Evolutionary conservation across 2,797 vertebrate genomes (phyloP).

Genomic region (Sebastes variabilis): DNA sequence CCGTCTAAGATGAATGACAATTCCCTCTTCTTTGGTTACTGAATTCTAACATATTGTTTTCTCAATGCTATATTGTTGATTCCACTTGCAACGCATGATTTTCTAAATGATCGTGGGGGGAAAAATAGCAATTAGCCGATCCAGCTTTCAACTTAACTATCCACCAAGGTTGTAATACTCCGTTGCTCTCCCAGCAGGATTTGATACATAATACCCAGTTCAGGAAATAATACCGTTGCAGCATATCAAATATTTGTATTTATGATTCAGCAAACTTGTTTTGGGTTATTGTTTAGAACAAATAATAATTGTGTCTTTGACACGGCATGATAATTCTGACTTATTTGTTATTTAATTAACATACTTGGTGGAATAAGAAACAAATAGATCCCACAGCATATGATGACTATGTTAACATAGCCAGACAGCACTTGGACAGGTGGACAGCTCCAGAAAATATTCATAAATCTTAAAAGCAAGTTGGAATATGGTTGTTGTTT

Average conservation of each 20-base stretch:
- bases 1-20: background rate
- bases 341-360: background rate
- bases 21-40: background rate
- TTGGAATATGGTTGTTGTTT: background rate
- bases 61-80: background rate
- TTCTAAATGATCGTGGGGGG: conserved; percentile 8
- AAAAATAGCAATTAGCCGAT: conserved; percentile 24
- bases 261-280: conserved; percentile 16
- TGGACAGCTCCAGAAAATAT: background rate
- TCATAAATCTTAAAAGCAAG: conserved; percentile 10
- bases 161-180: background rate
- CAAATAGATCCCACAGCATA: background rate
- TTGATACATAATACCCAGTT: background rate
- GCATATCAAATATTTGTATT: background rate
- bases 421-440: background rate
- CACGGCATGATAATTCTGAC: background rate
- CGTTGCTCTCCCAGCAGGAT: background rate
- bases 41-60: background rate
- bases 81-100: conserved; percentile 4
- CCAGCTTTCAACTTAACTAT: background rate
- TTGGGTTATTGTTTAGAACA: background rate
- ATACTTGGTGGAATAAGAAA: conserved; percentile 1
- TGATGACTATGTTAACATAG: background rate
- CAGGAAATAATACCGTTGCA: background rate
- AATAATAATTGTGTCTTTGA: background rate